phyloP scores from a whole-genome alignment of 2,797 vertebrate genomes.

The Coreius guichenoti region DNA sequence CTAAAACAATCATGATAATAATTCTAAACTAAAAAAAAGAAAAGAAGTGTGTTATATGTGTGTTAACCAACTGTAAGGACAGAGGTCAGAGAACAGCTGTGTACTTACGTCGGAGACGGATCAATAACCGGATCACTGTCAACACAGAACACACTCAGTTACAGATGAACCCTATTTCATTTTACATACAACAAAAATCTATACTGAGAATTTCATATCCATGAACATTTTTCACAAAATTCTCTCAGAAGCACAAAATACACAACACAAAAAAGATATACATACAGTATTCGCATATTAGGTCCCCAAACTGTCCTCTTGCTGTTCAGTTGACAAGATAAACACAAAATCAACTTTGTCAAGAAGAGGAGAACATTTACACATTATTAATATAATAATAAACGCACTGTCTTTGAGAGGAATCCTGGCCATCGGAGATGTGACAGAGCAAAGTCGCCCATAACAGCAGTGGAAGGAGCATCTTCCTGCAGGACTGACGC shows the following conservation, averaged over 20 bases:
- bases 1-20: neutral
- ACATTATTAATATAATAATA: neutral
- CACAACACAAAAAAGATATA: neutral
- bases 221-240: neutral
- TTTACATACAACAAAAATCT: neutral
- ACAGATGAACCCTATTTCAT: neutral
- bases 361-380: neutral
- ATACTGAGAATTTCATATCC: neutral
- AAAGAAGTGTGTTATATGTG: neutral
- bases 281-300: neutral
- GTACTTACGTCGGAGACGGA: neutral
- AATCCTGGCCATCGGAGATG: constrained; percentile 19
- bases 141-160: neutral
- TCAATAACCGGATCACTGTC: neutral
- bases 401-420: constrained; percentile 23
- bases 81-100: neutral
- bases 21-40: neutral
- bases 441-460: constrained; percentile 28
- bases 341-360: neutral
- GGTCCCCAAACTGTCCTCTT: neutral
- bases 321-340: neutral
- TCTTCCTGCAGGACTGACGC: neutral
- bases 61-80: neutral
- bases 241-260: neutral
- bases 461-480: constrained; percentile 8